Conservation (phyloP, 2,113 vertebrate species). For the Gobius niger region DNA sequence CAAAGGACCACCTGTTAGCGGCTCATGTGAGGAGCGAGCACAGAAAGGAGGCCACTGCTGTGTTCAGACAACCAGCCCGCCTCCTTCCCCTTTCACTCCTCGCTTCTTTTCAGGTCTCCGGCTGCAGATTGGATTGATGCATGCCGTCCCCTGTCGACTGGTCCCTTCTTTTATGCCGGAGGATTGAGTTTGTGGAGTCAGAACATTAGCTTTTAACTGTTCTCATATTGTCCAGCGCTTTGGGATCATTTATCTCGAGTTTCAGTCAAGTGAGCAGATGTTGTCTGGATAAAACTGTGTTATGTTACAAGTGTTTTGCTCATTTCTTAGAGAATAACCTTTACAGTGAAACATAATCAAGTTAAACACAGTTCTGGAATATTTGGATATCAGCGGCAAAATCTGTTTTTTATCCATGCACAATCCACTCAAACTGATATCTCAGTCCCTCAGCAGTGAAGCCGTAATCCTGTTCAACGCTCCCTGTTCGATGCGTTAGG, state of each 20-base stretch:
- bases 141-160: slow-evolving; percentile 33
- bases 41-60: slow-evolving; percentile 43
- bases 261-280: not conserved
- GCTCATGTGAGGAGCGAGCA: slow-evolving; percentile 42
- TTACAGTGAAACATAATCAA: too few species aligned
- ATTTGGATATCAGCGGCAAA: not conserved
- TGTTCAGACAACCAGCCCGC: slow-evolving; percentile 16
- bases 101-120: slow-evolving; percentile 47
- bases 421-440: not conserved
- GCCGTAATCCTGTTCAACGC: slow-evolving; percentile 31
- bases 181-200: slow-evolving; percentile 13
- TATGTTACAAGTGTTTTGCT: not conserved
- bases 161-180: slow-evolving; percentile 23
- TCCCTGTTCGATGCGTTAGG: slow-evolving; percentile 9
- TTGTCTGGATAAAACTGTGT: not conserved
- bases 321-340: not conserved
- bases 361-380: too few species aligned
- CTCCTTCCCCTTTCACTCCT: slow-evolving; percentile 32
- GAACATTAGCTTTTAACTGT: slow-evolving; percentile 1
- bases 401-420: slow-evolving; percentile 1
- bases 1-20: slow-evolving; percentile 69
- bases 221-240: slow-evolving; percentile 8
- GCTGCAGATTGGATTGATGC: slow-evolving; percentile 18
- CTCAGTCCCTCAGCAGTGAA: slow-evolving; percentile 32
- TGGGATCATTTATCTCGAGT: not conserved